These are phyloP conservation scores for Brachyopa scutellaris DNA, from an alignment of 2,888 invertebrate genomes.

Conservation along the genomic window DNA sequence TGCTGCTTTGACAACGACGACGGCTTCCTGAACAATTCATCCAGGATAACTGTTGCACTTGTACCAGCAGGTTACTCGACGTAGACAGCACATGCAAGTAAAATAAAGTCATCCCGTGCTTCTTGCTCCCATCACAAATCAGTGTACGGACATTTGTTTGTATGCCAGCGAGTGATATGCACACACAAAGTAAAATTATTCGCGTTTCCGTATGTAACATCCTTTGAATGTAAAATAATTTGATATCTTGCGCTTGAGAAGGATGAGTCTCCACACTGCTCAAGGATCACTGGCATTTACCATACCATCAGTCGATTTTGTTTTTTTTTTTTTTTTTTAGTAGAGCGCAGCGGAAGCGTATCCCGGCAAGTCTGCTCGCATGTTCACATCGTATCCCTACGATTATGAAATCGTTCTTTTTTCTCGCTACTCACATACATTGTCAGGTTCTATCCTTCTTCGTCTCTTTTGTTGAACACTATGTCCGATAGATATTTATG, in stretches of 20 bases:
- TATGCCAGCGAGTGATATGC: background rate
- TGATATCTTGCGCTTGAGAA: background rate
- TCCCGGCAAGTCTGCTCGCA: too few species aligned
- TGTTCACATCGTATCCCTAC: background rate
- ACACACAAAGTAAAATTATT: background rate
- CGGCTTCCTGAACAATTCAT: too few species aligned
- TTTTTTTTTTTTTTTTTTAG: too few species aligned
- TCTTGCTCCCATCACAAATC: conserved; percentile 2
- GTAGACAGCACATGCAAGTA: background rate
- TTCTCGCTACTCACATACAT: too few species aligned
- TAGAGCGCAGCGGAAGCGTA: too few species aligned
- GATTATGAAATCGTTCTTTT: too few species aligned
- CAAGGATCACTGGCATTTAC: conserved; percentile 15
- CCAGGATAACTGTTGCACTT: background rate
- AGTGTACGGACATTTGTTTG: conserved; percentile 19
- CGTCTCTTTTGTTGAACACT: background rate
- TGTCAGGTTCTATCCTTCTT: too few species aligned
- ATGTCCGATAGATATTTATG: background rate
- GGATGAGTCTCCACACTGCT: background rate
- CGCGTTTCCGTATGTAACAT: background rate
- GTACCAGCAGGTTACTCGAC: background rate
- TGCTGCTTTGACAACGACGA: too few species aligned
- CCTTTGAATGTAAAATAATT: conserved; percentile 15
- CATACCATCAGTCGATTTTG: too few species aligned
- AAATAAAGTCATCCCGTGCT: background rate